Evolutionary conservation across 2,888 invertebrate genomes (phyloP).

Genomic region (Cephus pygmeus): DNA sequence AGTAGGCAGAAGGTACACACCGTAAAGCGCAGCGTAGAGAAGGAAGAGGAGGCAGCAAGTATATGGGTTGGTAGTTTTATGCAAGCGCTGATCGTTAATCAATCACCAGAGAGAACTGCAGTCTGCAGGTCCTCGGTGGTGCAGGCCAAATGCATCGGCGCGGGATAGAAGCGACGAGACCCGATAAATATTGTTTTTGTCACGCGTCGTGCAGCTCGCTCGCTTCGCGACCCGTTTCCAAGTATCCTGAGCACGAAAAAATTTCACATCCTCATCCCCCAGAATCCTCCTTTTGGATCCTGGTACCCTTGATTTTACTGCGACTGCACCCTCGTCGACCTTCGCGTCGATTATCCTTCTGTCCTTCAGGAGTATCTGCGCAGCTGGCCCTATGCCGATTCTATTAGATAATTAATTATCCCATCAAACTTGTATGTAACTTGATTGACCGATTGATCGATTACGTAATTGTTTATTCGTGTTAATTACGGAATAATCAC

Average conservation of each 20-base stretch:
- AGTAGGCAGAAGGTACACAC: conserved; percentile 9
- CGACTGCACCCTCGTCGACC: background rate
- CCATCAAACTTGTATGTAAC: conserved; percentile 10
- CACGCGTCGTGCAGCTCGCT: conserved; percentile 30
- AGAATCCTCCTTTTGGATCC: background rate
- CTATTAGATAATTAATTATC: background rate
- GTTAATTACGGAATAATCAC: conserved; percentile 30
- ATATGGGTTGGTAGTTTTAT: conserved; percentile 45
- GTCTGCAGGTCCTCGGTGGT: background rate
- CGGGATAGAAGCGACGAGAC: conserved; percentile 29
- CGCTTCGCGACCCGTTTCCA: conserved; percentile 43
- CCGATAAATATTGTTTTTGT: conserved; percentile 60
- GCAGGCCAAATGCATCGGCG: conserved; percentile 6
- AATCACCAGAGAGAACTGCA: conserved; percentile 38
- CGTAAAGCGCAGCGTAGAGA: conserved; percentile 1
- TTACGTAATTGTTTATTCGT: conserved; percentile 37
- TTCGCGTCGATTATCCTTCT: background rate
- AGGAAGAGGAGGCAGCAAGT: background rate
- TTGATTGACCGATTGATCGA: conserved; percentile 36
- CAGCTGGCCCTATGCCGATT: background rate
- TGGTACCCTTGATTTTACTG: background rate
- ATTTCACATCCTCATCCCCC: conserved; percentile 12
- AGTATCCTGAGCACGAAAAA: conserved; percentile 46
- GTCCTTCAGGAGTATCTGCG: background rate
- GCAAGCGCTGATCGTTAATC: conserved; percentile 58